These are phyloP conservation scores for Lates japonicus DNA, from an alignment of 2,797 vertebrate species.

Conservation along the genomic window DNA sequence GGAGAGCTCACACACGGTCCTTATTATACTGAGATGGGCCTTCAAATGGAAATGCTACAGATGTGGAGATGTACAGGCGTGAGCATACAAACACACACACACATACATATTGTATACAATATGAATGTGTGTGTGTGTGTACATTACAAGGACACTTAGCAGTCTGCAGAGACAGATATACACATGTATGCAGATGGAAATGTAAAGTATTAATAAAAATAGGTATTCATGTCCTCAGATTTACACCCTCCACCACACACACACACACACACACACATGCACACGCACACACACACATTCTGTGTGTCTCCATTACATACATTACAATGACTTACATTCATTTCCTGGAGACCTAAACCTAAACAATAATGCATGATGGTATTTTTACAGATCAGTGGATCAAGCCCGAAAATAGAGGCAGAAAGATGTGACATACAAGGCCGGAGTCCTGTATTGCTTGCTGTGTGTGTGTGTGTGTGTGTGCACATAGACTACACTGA, in stretches of 20 bases:
- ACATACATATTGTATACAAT: constrained; percentile 5
- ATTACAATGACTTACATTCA: too few species aligned
- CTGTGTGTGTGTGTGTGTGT: constrained; percentile 10
- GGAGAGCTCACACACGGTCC: constrained; percentile 69
- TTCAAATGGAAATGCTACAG: constrained; percentile 77
- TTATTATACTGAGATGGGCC: constrained; percentile 77
- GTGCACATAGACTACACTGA: constrained; percentile 12
- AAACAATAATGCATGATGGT: too few species aligned
- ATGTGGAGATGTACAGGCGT: constrained; percentile 54
- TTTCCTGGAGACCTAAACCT: too few species aligned
- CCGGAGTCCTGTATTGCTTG: constrained; percentile 11
- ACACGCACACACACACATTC: background rate
- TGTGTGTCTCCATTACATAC: too few species aligned
- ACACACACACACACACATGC: background rate
- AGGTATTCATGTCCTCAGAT: constrained; percentile 4
- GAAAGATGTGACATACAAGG: constrained; percentile 43
- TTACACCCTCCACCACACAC: background rate
- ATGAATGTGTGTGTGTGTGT: background rate
- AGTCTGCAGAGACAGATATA: constrained; percentile 31
- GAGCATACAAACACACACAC: constrained; percentile 46
- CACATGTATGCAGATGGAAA: constrained; percentile 27
- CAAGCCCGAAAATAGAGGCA: constrained; percentile 38
- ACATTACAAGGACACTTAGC: constrained; percentile 1
- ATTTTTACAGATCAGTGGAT: constrained; percentile 40
- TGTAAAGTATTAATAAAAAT: constrained; percentile 21